Base-by-base conservation (phyloP, 2,888 invertebrate genomes). In the Lycocerus yunnanus region DNA sequence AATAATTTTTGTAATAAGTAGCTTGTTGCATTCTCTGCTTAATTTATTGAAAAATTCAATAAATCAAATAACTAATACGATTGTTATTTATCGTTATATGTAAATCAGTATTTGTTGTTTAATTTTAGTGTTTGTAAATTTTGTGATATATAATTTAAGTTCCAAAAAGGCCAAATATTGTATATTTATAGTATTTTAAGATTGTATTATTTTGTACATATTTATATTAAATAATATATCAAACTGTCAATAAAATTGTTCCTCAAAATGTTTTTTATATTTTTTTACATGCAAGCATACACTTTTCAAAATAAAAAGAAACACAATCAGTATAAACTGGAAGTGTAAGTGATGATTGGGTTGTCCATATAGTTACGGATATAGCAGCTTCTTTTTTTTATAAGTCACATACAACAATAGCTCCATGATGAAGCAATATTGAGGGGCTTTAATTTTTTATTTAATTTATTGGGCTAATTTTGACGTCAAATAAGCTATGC, bases 121-220 rank as follows among this genome's bases (percentile, higher is more conserved):
- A 59, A 58, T 60, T 65, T n/a, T 18, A 61, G 11, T 15, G n/a
- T 43, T 65, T 71, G 74, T 74, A 74, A 71, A 74, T 74, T 58
- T 71, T 74, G 74, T 74, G 74, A 74, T 74, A 74, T 74, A 74
- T 61, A 58, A 60, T 61, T 71, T 61, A 20, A 72, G 72, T 73
- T 73, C 67, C 71, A 67, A 72, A 73, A 75, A 76, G 77, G 78
- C 73, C 74, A 76, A 77, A 79, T 78, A 76, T 75, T 79, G 73
- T 73, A 69, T 72, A 73, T 61, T 58, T 66, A 58, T 65, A 63
- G 15, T 66, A 20, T 13, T 18, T 63, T 72, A 58, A 74, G 63
- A 58, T 43, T 78, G 76, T 79, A 78, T 58, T 69, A 76, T 73
- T 69, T 66, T 78, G 77, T 77, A 77, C 72, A 74, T 76, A 72